Percentiles rank a stretch among this genome's conserved stretches.
These are phyloP conservation scores for Phalera bucephala DNA, from an alignment of 2,888 invertebrate genomes.

Conservation along the genomic window DNA sequence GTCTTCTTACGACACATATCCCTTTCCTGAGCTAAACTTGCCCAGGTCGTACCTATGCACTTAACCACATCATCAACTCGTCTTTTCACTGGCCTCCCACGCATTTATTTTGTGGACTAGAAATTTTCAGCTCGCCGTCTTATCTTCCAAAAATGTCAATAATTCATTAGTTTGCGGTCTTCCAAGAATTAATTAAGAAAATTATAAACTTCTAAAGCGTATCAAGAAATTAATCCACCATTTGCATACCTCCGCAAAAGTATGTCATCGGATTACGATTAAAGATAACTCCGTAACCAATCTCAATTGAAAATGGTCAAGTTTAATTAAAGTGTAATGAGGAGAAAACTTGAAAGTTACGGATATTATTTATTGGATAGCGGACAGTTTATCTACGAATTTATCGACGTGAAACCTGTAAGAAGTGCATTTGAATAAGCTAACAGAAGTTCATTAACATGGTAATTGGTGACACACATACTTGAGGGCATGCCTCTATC, in stretches of 20 bases:
- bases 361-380: constrained; percentile 1
- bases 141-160: no score
- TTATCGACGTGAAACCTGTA: neutral
- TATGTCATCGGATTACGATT: neutral
- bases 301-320: neutral
- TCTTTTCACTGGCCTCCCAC: no score
- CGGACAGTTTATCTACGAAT: neutral
- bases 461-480: neutral
- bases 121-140: no score
- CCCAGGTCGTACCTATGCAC: no score
- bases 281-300: neutral
- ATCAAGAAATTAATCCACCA: no score
- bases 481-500: neutral
- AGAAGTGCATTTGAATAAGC: neutral
- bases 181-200: no score
- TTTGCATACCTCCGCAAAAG: neutral
- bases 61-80: no score
- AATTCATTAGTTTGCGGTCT: no score
- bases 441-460: constrained; percentile 2
- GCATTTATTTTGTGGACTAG: no score
- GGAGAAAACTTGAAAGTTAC: constrained; percentile 1
- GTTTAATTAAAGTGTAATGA: neutral
- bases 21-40: no score
- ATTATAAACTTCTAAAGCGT: no score
- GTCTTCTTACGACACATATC: no score